phyloP scores from a whole-genome alignment of 2,113 vertebrate genomes.

The Regulus satrapa region DNA sequence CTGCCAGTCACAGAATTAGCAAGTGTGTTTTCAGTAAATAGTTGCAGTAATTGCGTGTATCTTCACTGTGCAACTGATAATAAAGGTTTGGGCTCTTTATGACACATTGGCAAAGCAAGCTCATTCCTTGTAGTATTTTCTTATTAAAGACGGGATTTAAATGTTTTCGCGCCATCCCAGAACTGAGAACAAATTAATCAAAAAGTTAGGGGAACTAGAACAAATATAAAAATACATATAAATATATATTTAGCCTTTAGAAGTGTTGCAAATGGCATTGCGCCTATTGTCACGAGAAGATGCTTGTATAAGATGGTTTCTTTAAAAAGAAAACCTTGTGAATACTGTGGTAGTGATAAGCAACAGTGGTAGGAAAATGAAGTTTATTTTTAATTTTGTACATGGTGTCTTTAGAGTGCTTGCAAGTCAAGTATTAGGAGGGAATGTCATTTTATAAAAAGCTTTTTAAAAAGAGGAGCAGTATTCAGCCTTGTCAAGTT shows the following conservation, averaged over 20 bases:
- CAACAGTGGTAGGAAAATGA: constrained; percentile 1
- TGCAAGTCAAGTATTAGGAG: constrained; percentile 34
- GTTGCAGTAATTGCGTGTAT: background rate
- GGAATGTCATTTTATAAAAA: constrained; percentile 37
- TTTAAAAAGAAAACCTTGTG: constrained; percentile 16
- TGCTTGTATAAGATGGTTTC: background rate
- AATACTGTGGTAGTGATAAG: background rate
- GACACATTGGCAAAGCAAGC: background rate
- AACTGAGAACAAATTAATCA: background rate
- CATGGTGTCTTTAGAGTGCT: constrained; percentile 16
- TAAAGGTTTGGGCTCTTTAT: background rate
- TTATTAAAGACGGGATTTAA: background rate
- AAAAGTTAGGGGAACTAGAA: background rate
- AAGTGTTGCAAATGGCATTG: background rate
- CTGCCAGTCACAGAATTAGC: constrained; percentile 13
- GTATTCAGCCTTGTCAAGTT: constrained; percentile 23
- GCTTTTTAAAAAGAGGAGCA: constrained; percentile 15
- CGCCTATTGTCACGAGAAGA: background rate
- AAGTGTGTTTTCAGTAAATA: constrained; percentile 31
- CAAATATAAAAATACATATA: background rate
- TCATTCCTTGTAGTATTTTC: background rate
- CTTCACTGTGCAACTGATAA: background rate
- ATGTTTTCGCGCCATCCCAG: background rate
- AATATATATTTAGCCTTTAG: background rate
- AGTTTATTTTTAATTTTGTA: constrained; percentile 53